Evolutionary conservation across 2,113 vertebrate species (phyloP).

Genomic region (Gadus macrocephalus): DNA sequence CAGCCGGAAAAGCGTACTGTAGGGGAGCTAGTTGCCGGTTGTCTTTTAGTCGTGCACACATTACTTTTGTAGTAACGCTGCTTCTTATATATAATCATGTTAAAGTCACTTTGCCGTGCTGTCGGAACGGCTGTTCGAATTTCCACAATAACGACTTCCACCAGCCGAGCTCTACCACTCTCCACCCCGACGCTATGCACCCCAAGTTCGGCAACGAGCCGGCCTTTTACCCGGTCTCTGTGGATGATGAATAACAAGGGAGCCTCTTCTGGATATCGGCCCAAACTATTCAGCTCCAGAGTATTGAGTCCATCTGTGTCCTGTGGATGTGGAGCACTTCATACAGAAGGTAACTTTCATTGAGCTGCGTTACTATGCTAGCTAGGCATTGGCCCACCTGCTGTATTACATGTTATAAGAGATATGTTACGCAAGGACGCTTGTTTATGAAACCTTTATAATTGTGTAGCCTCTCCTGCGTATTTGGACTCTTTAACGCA

Average conservation of each 20-base stretch:
- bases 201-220: slow-evolving; percentile 43
- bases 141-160: slow-evolving; percentile 36
- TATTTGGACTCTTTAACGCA: too few species aligned
- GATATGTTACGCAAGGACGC: too few species aligned
- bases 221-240: slow-evolving; percentile 74
- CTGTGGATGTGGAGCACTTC: slow-evolving; percentile 83
- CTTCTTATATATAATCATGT: slow-evolving; percentile 47
- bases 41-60: too few species aligned
- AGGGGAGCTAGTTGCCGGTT: neutral
- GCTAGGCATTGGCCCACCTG: too few species aligned
- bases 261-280: slow-evolving; percentile 53
- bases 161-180: slow-evolving; percentile 49
- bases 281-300: slow-evolving; percentile 64
- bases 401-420: too few species aligned
- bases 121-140: slow-evolving; percentile 64
- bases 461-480: too few species aligned
- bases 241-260: slow-evolving; percentile 69
- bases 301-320: slow-evolving; percentile 61
- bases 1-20: neutral
- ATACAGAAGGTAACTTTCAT: slow-evolving; percentile 81
- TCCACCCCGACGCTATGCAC: slow-evolving; percentile 45
- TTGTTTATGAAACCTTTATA: too few species aligned
- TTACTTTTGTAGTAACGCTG: neutral
- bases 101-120: slow-evolving; percentile 65
- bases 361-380: too few species aligned